Conservation (phyloP, 1,140 invertebrate genomes). For the Saccostrea echinata region DNA sequence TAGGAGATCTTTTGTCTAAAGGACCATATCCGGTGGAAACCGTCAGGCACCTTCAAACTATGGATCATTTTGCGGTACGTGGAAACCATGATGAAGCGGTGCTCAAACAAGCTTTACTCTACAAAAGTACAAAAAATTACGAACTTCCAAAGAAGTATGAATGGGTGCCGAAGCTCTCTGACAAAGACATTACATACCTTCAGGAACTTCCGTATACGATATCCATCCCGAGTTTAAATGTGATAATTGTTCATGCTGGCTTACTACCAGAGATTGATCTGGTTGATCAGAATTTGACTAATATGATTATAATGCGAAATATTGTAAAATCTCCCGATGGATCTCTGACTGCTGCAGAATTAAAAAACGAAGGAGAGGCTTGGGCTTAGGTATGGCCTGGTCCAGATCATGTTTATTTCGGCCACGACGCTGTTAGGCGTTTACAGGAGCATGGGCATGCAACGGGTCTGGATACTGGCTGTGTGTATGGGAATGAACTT, state of each 20-base stretch:
- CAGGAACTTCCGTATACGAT: slow-evolving; percentile 78
- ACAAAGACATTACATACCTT: slow-evolving; percentile 73
- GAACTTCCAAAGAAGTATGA: slow-evolving; percentile 65
- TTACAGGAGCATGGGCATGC: slow-evolving; percentile 73
- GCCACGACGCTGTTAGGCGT: slow-evolving; percentile 77
- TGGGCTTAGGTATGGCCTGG: slow-evolving; percentile 79
- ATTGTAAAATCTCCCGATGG: slow-evolving; percentile 53
- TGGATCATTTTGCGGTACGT: slow-evolving; percentile 63
- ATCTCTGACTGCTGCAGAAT: slow-evolving; percentile 59
- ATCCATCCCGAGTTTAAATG: slow-evolving; percentile 72
- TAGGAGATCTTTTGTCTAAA: slow-evolving; percentile 79
- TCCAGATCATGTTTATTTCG: slow-evolving; percentile 80
- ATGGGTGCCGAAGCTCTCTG: slow-evolving; percentile 72
- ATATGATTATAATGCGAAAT: slow-evolving; percentile 78
- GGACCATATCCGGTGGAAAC: slow-evolving; percentile 76
- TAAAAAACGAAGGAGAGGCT: slow-evolving; percentile 64
- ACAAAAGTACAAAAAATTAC: slow-evolving; percentile 61
- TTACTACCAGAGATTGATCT: slow-evolving; percentile 75
- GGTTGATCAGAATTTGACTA: slow-evolving; percentile 65
- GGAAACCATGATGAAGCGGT: slow-evolving; percentile 75
- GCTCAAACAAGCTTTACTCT: slow-evolving; percentile 58
- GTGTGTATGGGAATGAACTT: slow-evolving; percentile 74
- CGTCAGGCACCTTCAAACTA: slow-evolving; percentile 62
- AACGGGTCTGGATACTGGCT: slow-evolving; percentile 80
- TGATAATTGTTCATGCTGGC: slow-evolving; percentile 79